Evolutionary conservation across 2,888 invertebrate genomes (phyloP).

Genomic region (Ctena decussata): DNA sequence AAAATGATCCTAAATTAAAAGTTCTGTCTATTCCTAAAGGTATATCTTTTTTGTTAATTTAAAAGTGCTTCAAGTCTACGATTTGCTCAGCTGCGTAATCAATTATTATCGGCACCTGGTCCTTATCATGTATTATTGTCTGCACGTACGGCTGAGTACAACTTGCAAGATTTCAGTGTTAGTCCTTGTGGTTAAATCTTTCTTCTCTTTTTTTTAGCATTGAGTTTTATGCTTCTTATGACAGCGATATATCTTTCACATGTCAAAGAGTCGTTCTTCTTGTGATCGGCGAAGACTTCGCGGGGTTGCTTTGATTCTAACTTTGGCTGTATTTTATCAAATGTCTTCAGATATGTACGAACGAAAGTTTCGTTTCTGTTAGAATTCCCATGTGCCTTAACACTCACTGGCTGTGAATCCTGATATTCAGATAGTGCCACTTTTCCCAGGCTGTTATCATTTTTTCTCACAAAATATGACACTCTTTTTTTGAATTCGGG

Average conservation of each 20-base stretch:
- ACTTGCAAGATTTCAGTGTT: conserved; percentile 39
- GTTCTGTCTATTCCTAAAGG: conserved; percentile 25
- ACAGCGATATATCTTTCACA: conserved; percentile 22
- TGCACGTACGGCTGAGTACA: conserved; percentile 22
- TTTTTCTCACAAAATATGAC: not conserved
- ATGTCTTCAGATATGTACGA: not conserved
- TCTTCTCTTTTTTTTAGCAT: not conserved
- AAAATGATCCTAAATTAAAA: not conserved
- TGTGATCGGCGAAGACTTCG: conserved; percentile 4
- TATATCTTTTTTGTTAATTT: not conserved
- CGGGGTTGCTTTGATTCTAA: not conserved
- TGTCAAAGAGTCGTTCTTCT: conserved; percentile 17
- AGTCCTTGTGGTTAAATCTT: not conserved
- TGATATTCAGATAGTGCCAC: not conserved
- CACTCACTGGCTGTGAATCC: not conserved
- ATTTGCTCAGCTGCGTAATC: conserved; percentile 44
- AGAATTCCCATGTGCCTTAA: not conserved
- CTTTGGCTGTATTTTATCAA: not conserved
- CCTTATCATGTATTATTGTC: conserved; percentile 27
- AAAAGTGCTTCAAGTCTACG: conserved; percentile 15
- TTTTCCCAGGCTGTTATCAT: not conserved
- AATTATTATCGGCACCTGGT: conserved; percentile 23
- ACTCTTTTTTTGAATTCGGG: conserved; percentile 10
- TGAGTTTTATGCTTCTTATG: not conserved
- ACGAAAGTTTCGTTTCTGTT: not conserved